Base-by-base conservation (phyloP, 2,888 invertebrate genomes). In the Nemapogon koenigi region DNA sequence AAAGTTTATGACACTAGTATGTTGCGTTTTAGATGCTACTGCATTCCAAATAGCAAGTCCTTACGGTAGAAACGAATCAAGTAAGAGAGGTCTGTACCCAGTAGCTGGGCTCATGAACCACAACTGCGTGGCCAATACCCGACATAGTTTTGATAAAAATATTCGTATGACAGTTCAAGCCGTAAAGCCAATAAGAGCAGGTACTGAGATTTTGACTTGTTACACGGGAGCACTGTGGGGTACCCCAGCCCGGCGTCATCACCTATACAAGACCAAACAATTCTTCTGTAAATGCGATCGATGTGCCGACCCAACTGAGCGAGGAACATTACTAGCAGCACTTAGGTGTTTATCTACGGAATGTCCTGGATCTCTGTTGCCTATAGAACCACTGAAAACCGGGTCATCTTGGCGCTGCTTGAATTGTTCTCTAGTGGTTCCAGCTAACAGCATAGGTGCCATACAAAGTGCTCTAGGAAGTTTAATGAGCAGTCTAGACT, bases 181-280 rank as follows among this genome's bases (percentile, higher is more conserved):
- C 2, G 70, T 82, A 0, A 72, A 76, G 40, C 66, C 75, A 4
- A 88, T 90, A 42, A 56, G 59, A 32, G 72, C 79, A 40, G 85
- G 84, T 15, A 59, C 78, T 7, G 88, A 89, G 62, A 79, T 90
- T 43, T 84, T 83, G 35, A 82, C 85, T 36, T 82, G 84, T 30
- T 90, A 90, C 51, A 80, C 86, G 1, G 82, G 85, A 40, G 49
- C 84, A 16, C 59, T 87, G 30, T 89, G 89, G 89, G 85, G 85
- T 25, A 89, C 88, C 0, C 68, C 81, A 3, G 78, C 84, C 10
- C 72, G 89, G 38, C 69, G 85, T 10, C 70, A 80, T 22, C 83
- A 87, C 52, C 65, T 90, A 14, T 67, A 63, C 44, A 73, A 73
- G 48, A 87, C 88, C 1, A 89, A 89, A 62, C 84, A 86, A 57